phyloP scores from a whole-genome alignment of 2,113 vertebrate genomes.

The Protobothrops flavoviridis region DNA sequence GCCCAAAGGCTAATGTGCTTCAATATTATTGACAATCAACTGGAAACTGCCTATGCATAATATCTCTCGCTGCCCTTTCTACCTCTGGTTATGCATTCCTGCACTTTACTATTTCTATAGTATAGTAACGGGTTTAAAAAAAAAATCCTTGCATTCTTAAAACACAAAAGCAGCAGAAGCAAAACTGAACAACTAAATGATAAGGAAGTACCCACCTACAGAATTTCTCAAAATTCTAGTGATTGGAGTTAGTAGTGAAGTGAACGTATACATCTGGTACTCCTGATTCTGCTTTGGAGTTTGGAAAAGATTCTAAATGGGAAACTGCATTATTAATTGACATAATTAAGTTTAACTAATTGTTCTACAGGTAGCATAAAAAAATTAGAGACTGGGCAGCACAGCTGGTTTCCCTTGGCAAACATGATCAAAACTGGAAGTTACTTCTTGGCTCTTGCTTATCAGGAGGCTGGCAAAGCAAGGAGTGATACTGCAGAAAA shows the following conservation, averaged over 20 bases:
- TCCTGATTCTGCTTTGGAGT: background rate
- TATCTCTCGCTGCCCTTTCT: background rate
- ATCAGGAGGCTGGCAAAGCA: background rate
- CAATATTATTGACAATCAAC: background rate
- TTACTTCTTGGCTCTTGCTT: background rate
- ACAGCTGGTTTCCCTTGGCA: background rate
- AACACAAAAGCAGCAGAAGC: background rate
- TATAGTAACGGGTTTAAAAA: rapidly evolving
- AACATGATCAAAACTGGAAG: background rate
- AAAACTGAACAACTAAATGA: background rate
- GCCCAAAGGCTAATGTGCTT: background rate
- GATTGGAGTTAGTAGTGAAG: no score
- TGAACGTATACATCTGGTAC: background rate
- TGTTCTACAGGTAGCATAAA: background rate
- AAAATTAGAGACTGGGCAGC: background rate
- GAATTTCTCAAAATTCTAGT: background rate
- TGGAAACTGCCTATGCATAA: background rate
- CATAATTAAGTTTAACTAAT: background rate
- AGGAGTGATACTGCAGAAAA: background rate
- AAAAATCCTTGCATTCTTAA: background rate
- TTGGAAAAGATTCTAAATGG: background rate
- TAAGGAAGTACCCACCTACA: background rate
- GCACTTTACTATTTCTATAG: background rate
- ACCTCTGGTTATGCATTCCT: background rate
- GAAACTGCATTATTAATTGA: background rate